Evolutionary conservation across 1,140 invertebrate species (phyloP).

Genomic region (Macrocentrus cingulum): DNA sequence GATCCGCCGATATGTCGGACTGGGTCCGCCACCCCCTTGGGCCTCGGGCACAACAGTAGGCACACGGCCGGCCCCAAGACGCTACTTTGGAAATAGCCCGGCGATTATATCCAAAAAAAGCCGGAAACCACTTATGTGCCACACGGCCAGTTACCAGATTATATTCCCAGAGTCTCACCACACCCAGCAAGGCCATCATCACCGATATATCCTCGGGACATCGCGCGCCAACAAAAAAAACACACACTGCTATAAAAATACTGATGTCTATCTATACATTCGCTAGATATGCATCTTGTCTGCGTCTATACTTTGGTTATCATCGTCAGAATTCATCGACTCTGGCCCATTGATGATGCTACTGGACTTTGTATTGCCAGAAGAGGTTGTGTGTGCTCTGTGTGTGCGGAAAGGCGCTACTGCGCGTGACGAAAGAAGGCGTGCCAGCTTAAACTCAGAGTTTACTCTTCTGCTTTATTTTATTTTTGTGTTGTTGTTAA

Average conservation of each 20-base stretch:
- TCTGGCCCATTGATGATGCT: slow-evolving; percentile 9
- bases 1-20: background rate
- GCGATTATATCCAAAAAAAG: slow-evolving; percentile 58
- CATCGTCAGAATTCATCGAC: slow-evolving; percentile 16
- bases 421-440: slow-evolving; percentile 29
- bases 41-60: slow-evolving; percentile 53
- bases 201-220: slow-evolving; percentile 4
- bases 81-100: slow-evolving; percentile 53
- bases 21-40: slow-evolving; percentile 38
- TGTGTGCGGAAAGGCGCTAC: slow-evolving; percentile 5
- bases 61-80: slow-evolving; percentile 48
- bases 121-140: slow-evolving; percentile 56
- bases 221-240: slow-evolving; percentile 10
- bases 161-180: slow-evolving; percentile 12
- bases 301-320: slow-evolving; percentile 20
- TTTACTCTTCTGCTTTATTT: background rate
- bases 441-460: slow-evolving; percentile 1
- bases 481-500: background rate
- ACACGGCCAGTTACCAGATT: slow-evolving; percentile 17
- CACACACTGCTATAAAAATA: slow-evolving; percentile 23
- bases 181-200: slow-evolving; percentile 25
- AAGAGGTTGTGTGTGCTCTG: background rate
- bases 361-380: slow-evolving; percentile 6
- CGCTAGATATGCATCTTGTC: slow-evolving; percentile 11
- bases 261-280: slow-evolving; percentile 19